Base-by-base conservation (phyloP, 92 coral and sea anemone species). In the Phenganax marumi region DNA sequence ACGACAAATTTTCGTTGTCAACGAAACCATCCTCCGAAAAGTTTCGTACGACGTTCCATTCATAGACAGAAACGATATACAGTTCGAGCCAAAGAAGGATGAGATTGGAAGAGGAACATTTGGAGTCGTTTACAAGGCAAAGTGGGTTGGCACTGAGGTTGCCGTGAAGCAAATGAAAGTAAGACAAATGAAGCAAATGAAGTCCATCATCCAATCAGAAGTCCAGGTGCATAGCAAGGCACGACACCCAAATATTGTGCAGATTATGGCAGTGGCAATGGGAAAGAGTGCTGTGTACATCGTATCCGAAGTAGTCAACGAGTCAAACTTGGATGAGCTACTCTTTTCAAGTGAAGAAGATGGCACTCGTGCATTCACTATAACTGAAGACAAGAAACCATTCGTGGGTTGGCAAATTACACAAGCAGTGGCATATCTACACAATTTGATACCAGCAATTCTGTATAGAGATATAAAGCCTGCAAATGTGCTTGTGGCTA, bases 401-500 rank as follows among this genome's bases (percentile, higher is more conserved):
- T 48, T 26, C 54, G 39, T 83, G 16, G 87, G 87, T 21, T 70
- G 82, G 39, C 90, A 87, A n/a, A 19, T 87, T 68, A 75, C 79
- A 50, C 85, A 77, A 66, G 90, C 90, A 51, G 76, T 87, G 8
- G 81, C 90, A 6, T 79, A 85, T 52, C 17, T 85, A 10, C 88
- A 91, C 17, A 88, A 91, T 47, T 77, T 88, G 61, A 90, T 85
- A 70, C 90, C 90, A 17, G 91, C 79, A 8, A 8, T 90, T 3
- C 50, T 86, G 39, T 90, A 88, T 81, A 65, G 91, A 49, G 91
- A 91, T 73, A 91, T 88, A 22, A 91, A 91, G 68, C 93, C 91
- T 17, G 90, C 89, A 23, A 85, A 87, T 61, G 85, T 87, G n/a
- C 21, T 90, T 50, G 85, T 84, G 0, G 84, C 83, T 18, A 65